phyloP scores from a whole-genome alignment of 1,140 invertebrate genomes.

The Cotesia typhae region DNA sequence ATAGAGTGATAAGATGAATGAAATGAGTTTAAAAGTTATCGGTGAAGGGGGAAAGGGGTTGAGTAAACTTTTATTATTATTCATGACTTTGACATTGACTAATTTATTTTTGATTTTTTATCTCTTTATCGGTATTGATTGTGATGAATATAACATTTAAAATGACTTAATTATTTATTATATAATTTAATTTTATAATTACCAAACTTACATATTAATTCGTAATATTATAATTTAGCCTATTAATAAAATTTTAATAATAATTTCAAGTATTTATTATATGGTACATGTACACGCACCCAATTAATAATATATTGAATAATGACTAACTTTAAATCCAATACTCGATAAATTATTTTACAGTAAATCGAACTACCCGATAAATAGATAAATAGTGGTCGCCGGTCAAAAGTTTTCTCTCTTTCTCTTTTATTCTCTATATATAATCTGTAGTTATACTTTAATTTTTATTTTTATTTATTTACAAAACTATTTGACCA shows the following conservation, averaged over 20 bases:
- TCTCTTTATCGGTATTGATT: not conserved
- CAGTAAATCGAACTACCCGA: too few relatives aligned
- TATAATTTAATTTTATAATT: too few relatives aligned
- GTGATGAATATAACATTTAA: not conserved
- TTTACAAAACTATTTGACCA: too few relatives aligned
- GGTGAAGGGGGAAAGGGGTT: not conserved
- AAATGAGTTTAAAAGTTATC: conserved; percentile 15
- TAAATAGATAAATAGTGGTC: too few relatives aligned
- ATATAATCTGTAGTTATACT: not conserved
- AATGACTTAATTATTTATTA: too few relatives aligned
- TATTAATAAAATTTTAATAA: too few relatives aligned
- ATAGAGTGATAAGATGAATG: conserved; percentile 17
- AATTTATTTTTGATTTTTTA: not conserved
- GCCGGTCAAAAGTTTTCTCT: too few relatives aligned
- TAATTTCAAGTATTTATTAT: too few relatives aligned
- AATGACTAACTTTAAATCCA: not conserved
- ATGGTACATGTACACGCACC: too few relatives aligned
- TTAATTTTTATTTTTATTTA: too few relatives aligned
- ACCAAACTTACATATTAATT: too few relatives aligned
- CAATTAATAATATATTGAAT: not conserved
- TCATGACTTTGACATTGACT: conserved; percentile 4
- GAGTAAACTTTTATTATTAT: conserved; percentile 3
- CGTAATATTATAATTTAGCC: too few relatives aligned
- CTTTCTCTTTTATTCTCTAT: not conserved
- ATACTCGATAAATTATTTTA: not conserved